Evolutionary conservation across 2,797 vertebrate species (phyloP).

Genomic region (Percopsis omiscomaycus): DNA sequence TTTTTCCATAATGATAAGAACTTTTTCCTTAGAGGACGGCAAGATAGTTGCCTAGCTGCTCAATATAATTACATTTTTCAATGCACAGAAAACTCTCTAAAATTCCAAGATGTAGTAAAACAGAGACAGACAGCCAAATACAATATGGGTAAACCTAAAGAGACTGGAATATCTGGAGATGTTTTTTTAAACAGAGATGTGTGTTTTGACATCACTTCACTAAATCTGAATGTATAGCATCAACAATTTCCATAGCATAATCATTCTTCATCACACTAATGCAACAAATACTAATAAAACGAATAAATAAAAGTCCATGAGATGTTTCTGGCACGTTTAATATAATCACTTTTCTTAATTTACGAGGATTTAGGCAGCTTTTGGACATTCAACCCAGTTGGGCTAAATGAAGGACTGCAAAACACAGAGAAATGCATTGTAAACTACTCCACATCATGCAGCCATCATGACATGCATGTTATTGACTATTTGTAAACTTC

Average conservation of each 20-base stretch:
- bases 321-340: slow-evolving; percentile 61
- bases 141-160: slow-evolving; percentile 34
- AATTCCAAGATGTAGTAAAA: slow-evolving; percentile 58
- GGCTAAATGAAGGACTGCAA: slow-evolving; percentile 32
- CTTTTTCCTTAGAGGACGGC: slow-evolving; percentile 11
- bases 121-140: slow-evolving; percentile 39
- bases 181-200: not conserved
- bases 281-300: slow-evolving; percentile 44
- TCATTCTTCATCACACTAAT: slow-evolving; percentile 50
- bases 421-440: slow-evolving; percentile 53
- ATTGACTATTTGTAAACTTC: slow-evolving; percentile 66
- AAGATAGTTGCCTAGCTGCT: slow-evolving; percentile 25
- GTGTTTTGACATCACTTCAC: slow-evolving; percentile 26
- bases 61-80: slow-evolving; percentile 31
- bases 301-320: slow-evolving; percentile 42
- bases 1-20: slow-evolving; percentile 11
- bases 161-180: slow-evolving; percentile 9
- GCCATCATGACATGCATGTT: slow-evolving; percentile 75
- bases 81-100: slow-evolving; percentile 43
- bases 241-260: slow-evolving; percentile 42
- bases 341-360: slow-evolving; percentile 38
- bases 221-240: slow-evolving; percentile 36
- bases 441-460: slow-evolving; percentile 74
- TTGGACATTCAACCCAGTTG: slow-evolving; percentile 34
- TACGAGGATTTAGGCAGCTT: slow-evolving; percentile 34